Evolutionary conservation across 2,113 vertebrate genomes (phyloP), one percentile per base, ranked within the genome.

Genomic region (Galbula dea): DNA sequence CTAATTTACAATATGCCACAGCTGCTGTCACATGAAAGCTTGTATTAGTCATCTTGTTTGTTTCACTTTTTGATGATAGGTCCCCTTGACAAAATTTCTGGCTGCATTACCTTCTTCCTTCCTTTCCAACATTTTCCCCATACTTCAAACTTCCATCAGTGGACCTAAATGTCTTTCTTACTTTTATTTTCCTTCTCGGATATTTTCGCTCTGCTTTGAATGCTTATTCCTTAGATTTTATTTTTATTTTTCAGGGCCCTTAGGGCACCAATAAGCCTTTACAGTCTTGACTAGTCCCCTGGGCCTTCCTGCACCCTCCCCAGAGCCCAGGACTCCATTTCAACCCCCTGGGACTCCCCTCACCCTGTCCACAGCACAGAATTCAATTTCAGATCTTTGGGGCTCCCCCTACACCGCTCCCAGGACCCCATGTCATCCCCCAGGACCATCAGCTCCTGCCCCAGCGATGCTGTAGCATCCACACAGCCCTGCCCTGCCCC

Each of bases 381-480:
- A 12, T 2, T 11, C 30, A 37, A 45, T 23, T 37, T 52, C 45
- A 72, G 9, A 2, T 7, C 15, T 39, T 7, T 41, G 30, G 30
- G 11, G 12, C 8, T n/a, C 5, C 26, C 9, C 14, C 7, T 8
- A 23, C 9, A 7, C 71, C 6, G 10, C 18, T 34, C 11, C 15
- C 59, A 67, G 41, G 9, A 15, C 7, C 19, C 32, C 14, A 15
- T 9, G 11, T 16, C 32, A 49, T 16, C 14, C 24, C 18, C 4
- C 22, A 0, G 22, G 39, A 7, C 37, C 3, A 0, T 54, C 78
- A 54, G 32, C 12, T 18, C 19, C 24, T 43, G 27, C 24, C 21
- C 15, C n/a, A 43, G 46, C 1, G 3, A 46, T 2, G 5, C 15
- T 1, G 0, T 17, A 61, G 26, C 13, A 37, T 61, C 22, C 39